These are phyloP conservation scores for Lasiurus borealis DNA, from an alignment of 2,113 vertebrate genomes.

Conservation along the genomic window DNA sequence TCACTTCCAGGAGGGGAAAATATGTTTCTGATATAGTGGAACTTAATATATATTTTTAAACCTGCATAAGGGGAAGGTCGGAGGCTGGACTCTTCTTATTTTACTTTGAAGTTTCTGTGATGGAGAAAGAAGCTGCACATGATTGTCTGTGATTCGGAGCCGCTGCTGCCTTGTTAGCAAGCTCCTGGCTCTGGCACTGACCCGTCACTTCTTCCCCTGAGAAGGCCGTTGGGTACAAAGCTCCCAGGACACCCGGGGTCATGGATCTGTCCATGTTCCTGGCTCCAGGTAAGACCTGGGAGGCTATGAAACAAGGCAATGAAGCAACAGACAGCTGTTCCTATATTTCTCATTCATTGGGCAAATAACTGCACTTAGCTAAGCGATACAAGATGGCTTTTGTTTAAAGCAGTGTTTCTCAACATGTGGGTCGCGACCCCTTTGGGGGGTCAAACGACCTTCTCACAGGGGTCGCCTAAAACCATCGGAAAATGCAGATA, in stretches of 20 bases:
- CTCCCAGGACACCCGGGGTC: not conserved
- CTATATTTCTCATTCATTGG: not conserved
- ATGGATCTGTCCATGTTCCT: not conserved
- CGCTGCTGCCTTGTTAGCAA: not conserved
- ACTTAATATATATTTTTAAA: not conserved
- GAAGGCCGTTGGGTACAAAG: not conserved
- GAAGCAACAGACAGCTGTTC: not conserved
- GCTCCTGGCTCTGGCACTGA: not conserved
- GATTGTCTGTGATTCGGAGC: not conserved
- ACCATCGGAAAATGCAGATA: too few relatives aligned
- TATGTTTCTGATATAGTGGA: slow-evolving; percentile 32
- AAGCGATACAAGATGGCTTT: not conserved
- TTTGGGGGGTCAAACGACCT: too few relatives aligned
- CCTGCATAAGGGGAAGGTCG: not conserved
- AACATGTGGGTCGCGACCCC: too few relatives aligned
- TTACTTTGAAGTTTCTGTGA: not conserved
- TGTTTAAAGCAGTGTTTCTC: too few relatives aligned
- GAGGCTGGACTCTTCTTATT: not conserved
- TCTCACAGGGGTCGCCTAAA: too few relatives aligned
- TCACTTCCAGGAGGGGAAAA: slow-evolving; percentile 62
- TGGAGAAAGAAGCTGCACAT: not conserved
- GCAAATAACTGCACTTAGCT: not conserved
- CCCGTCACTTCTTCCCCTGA: not conserved
- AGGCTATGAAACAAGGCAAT: not conserved
- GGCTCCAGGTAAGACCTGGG: not conserved